Base-by-base conservation (phyloP, 2,113 vertebrate genomes). In the Natator depressus region DNA sequence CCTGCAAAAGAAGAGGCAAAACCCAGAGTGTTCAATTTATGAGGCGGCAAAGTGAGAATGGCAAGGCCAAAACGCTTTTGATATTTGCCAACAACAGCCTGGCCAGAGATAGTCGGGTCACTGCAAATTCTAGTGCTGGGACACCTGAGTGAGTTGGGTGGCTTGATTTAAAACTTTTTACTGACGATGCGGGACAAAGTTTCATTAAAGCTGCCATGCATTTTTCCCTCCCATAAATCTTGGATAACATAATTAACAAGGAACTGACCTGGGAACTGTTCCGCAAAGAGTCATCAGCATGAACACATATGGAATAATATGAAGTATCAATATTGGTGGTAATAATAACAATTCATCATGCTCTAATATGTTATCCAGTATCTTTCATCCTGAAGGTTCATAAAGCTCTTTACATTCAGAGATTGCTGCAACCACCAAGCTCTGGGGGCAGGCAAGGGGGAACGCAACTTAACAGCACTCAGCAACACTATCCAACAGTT, bases 111-210 rank as follows among this genome's bases (percentile, higher is more conserved):
- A 51, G 91, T 84, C 78, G 51, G 93, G 82, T 50, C 85, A 90
- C 95, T 95, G 90, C 72, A 91, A 96, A 93, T 85, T 83, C 59
- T 75, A 84, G 85, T 88, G n/a, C 83, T 93, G 49, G 19, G 76
- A 79, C 51, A 91, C 88, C 80, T 54, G 83, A 90, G 95, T n/a
- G 80, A 88, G 49, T 51, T 88, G 35, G 88, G 10, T 51, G 35
- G 80, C 51, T 89, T 75, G n/a, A 85, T 75, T 85, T 81, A 54
- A 86, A 90, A 54, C 25, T 49, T 29, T 90, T 90, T 57, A 87
- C 57, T 57, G 49, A 85, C 27, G 5, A 47, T 72, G 80, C 3
- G 10, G 20, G 16, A 81, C 27, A 53, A 31, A 20, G 29, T 81
- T 81, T 49, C 49, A 31, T 31, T 29, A 27, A 78, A 81, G 16